Conservation (phyloP, 2,113 vertebrate species). For the Sardina pilchardus region DNA sequence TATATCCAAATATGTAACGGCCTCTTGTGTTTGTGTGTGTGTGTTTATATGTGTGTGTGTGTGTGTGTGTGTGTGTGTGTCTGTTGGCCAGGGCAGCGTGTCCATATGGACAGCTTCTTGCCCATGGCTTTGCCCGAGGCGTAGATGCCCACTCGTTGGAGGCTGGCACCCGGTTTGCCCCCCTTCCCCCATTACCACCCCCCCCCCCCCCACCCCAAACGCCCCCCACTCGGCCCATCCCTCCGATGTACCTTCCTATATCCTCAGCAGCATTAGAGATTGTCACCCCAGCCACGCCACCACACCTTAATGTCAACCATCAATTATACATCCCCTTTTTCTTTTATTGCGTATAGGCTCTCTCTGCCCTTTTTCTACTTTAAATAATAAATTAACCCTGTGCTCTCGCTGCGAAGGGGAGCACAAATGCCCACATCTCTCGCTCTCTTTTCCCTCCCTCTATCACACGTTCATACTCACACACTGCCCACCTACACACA, state of each 20-base stretch:
- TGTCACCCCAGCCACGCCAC: constrained; percentile 7
- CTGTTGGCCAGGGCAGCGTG: constrained; percentile 19
- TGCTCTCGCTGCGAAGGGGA: background rate
- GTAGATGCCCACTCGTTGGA: constrained; percentile 8
- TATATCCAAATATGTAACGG: background rate
- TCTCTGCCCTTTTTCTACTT: constrained; percentile 26
- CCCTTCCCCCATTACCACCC: background rate
- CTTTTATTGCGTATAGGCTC: constrained; percentile 34
- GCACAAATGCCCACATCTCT: background rate
- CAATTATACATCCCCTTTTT: constrained; percentile 46
- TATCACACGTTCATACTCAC: background rate
- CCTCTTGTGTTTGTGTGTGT: background rate
- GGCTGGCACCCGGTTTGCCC: background rate
- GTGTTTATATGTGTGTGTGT: constrained; percentile 21
- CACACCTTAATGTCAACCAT: constrained; percentile 52
- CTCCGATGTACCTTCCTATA: constrained; percentile 22
- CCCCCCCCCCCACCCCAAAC: background rate
- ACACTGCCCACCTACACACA: background rate
- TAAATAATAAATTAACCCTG: constrained; percentile 48
- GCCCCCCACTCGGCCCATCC: background rate
- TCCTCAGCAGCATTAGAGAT: constrained; percentile 15
- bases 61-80: constrained; percentile 21
- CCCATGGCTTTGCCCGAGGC: constrained; percentile 48
- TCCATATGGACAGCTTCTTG: constrained; percentile 49
- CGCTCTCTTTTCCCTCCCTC: background rate